These are phyloP conservation scores for Balaeniceps rex DNA, from an alignment of 2,113 vertebrate species.

Conservation along the genomic window DNA sequence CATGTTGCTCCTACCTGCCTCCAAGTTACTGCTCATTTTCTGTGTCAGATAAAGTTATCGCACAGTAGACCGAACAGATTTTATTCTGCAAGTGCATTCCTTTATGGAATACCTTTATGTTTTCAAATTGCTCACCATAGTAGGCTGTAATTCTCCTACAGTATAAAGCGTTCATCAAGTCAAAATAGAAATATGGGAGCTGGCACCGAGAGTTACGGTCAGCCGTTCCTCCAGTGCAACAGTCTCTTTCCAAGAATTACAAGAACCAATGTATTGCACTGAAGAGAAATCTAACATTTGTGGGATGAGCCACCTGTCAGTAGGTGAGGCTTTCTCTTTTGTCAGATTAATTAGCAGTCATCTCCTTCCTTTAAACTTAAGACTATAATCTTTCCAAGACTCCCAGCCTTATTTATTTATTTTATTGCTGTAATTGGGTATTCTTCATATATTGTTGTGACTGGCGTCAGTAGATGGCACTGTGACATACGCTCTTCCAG, in stretches of 20 bases:
- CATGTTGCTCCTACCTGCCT: conserved; percentile 35
- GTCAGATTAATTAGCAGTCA: conserved; percentile 27
- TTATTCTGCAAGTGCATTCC: background rate
- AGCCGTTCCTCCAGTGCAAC: background rate
- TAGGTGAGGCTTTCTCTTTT: conserved; percentile 16
- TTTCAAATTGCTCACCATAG: background rate
- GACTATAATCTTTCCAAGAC: background rate
- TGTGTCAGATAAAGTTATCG: background rate
- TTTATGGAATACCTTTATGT: background rate
- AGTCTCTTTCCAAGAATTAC: background rate
- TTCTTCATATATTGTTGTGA: background rate
- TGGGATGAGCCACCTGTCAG: background rate
- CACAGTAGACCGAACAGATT: background rate
- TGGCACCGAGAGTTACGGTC: background rate
- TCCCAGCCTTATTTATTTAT: conserved; percentile 10
- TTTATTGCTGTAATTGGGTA: background rate
- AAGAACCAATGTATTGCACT: background rate
- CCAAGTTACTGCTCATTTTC: background rate
- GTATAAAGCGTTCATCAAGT: background rate
- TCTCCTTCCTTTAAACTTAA: background rate
- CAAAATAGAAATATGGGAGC: background rate
- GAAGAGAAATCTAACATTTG: background rate
- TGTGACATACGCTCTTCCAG: conserved; percentile 49
- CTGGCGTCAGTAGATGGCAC: conserved; percentile 65
- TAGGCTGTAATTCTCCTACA: background rate